Conservation (phyloP, 2,797 vertebrate species). For the Benthosema pterotum region DNA sequence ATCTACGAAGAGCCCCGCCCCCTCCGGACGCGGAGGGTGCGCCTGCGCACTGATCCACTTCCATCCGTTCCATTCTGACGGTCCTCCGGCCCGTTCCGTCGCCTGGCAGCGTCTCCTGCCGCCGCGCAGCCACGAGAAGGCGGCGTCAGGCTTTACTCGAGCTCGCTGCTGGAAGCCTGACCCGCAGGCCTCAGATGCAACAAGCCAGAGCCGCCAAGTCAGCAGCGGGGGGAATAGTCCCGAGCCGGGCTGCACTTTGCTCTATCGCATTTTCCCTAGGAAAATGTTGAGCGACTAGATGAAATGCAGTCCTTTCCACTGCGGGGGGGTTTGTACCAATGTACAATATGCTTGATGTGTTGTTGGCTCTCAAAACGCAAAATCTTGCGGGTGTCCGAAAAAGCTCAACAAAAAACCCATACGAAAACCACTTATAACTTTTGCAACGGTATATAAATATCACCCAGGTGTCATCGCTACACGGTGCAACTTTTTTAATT, state of each 20-base stretch:
- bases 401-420: constrained; percentile 2
- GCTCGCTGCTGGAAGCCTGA: constrained; percentile 81
- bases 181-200: constrained; percentile 80
- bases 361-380: constrained; percentile 7
- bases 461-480: not conserved
- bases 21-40: constrained; percentile 74
- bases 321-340: not conserved
- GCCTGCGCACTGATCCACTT: constrained; percentile 86
- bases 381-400: constrained; percentile 29
- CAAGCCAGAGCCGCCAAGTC: constrained; percentile 61
- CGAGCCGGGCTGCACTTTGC: not conserved
- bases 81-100: constrained; percentile 59
- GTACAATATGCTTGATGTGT: constrained; percentile 25
- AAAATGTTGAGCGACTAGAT: constrained; percentile 2
- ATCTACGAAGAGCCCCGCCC: constrained; percentile 80
- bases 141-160: constrained; percentile 70
- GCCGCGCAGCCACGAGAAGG: constrained; percentile 45
- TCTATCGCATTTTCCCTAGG: constrained; percentile 69
- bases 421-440: constrained; percentile 5
- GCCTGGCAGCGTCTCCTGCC: constrained; percentile 48
- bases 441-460: fast-evolving
- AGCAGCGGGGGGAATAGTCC: constrained; percentile 48
- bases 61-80: constrained; percentile 81
- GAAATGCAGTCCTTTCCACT: constrained; percentile 1
- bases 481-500: constrained; percentile 44